A percentile compares a stretch with the other conserved stretches of the same genome.
Evolutionary conservation across 2,113 vertebrate species (phyloP).

Genomic region (Hoplias malabaricus): DNA sequence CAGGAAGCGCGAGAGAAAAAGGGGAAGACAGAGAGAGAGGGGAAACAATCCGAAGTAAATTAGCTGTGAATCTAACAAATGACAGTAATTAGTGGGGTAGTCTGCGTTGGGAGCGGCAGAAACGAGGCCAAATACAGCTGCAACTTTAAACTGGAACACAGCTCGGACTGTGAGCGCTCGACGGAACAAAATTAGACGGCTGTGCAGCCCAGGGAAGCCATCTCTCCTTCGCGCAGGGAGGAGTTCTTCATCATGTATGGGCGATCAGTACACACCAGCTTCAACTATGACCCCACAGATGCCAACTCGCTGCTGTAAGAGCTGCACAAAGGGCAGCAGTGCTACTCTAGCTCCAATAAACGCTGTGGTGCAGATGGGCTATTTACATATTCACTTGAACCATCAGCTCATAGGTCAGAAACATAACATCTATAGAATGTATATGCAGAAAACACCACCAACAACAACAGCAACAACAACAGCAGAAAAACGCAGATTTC

Average conservation of each 20-base stretch:
- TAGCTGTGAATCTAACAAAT: conserved; percentile 75
- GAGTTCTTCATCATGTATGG: conserved; percentile 7
- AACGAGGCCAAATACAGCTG: conserved; percentile 59
- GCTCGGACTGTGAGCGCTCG: conserved; percentile 40
- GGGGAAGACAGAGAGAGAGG: conserved; percentile 44
- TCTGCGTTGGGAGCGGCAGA: conserved; percentile 49
- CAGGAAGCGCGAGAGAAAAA: conserved; percentile 1
- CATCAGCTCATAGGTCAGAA: neutral
- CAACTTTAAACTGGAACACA: conserved; percentile 43
- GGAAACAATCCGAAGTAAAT: conserved; percentile 65
- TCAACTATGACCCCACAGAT: conserved; percentile 5
- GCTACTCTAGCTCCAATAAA: neutral
- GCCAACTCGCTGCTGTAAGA: conserved; percentile 6
- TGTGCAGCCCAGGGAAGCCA: neutral
- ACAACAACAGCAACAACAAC: too few species aligned
- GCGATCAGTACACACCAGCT: neutral
- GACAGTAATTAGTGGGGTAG: conserved; percentile 68
- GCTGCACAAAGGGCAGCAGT: neutral
- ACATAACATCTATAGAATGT: neutral
- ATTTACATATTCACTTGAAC: conserved; percentile 14
- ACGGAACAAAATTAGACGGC: neutral
- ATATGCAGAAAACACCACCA: too few species aligned
- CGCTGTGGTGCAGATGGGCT: conserved; percentile 21
- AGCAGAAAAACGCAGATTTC: too few species aligned
- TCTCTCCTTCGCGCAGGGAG: neutral